Base-by-base conservation (phyloP, 2,113 vertebrate genomes). In the Carassius auratus region DNA sequence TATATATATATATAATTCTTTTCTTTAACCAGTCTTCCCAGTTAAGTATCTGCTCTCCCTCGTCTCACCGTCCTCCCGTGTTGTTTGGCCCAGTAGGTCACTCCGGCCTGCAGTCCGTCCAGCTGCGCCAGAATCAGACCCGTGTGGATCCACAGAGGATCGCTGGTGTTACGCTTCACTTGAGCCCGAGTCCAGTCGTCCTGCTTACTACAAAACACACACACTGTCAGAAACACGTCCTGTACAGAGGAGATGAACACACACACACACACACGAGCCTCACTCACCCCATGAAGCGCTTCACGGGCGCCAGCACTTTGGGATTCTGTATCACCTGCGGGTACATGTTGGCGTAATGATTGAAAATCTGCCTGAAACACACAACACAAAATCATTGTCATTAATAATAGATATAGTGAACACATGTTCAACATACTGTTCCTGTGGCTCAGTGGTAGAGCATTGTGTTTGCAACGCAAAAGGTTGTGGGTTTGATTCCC, bases 291-390 rank as follows among this genome's bases (percentile, higher is more conserved):
- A 48, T 48, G 89, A 98, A 98, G 83, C 84, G 86, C 90, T 96
- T 88, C 57, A 98, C 93, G 38, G 89, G 92, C 1, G 69, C 85
- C 38, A 95, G 76, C 42, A 94, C 8, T 33, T 86, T 13, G 0
- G 91, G 89, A 50, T 92, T 87, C 13, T 89, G 90, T 91, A 98
- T 97, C 85, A 98, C 87, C 92, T 96, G 96, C 0, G 96, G 97
- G 86, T 96, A 97, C 93, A 98, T 94, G 91, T 98, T 98, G 90
- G 87, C 87, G 92, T 95, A 95, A 92, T 98, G 96, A 89, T 97
- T 94, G 87, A 93, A 92, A 93, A 97, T 98, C 81, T 95, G 95
- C 90, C 97, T 98, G 92, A 88, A 93, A 8, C 91, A 66, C 8
- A 78, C 21, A 68, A 62, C 7, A 42, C 5, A 77, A 0, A 86